Conservation (phyloP, 1,140 invertebrate species). For the Psilanteris sp. region DNA sequence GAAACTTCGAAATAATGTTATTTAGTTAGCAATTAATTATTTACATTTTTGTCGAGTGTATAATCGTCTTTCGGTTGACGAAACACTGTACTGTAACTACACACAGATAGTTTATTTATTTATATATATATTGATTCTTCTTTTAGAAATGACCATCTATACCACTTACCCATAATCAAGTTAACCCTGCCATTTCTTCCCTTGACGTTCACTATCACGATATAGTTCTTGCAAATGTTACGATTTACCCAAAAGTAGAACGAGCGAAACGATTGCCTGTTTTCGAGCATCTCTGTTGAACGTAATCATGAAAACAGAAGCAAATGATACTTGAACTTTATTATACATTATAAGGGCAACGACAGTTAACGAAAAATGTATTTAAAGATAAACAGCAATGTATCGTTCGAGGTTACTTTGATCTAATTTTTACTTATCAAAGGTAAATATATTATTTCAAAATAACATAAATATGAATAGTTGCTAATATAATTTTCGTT, state of each 20-base stretch:
- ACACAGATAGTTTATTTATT: conserved; percentile 45
- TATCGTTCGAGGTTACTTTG: too few relatives aligned
- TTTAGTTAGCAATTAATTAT: conserved; percentile 54
- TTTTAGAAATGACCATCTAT: conserved; percentile 29
- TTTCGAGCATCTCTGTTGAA: conserved; percentile 10
- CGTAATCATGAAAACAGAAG: too few relatives aligned
- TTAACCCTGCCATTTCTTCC: conserved; percentile 15
- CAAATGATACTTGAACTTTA: too few relatives aligned
- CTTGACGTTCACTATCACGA: conserved; percentile 28
- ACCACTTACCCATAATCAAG: conserved; percentile 46
- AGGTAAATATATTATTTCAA: too few relatives aligned
- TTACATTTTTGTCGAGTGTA: conserved; percentile 57
- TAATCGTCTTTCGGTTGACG: conserved; percentile 44
- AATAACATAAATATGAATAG: too few relatives aligned
- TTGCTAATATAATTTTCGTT: too few relatives aligned
- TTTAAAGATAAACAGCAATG: too few relatives aligned
- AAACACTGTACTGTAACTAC: conserved; percentile 51
- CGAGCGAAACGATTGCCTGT: conserved; percentile 10
- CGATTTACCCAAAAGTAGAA: not conserved
- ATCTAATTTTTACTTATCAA: too few relatives aligned
- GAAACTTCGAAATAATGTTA: conserved; percentile 47
- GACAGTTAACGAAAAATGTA: too few relatives aligned
- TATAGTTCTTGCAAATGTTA: conserved; percentile 14
- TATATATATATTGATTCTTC: conserved; percentile 26
- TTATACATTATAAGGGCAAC: too few relatives aligned